Base-by-base conservation (phyloP, 2,888 invertebrate genomes). In the Omphaloscelis lunosa region DNA sequence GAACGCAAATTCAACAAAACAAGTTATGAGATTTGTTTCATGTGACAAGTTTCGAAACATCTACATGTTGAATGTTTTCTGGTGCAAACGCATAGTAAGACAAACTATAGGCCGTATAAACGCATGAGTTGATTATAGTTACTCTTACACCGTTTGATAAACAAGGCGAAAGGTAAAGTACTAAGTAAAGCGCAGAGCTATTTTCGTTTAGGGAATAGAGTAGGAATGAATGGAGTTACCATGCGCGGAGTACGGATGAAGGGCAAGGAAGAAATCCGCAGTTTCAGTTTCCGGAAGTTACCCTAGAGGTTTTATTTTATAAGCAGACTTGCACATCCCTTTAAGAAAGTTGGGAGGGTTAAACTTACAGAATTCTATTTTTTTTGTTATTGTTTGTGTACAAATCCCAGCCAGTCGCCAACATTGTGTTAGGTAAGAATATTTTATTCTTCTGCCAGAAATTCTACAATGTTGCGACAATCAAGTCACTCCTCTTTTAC, bases 191-290 rank as follows among this genome's bases (percentile, higher is more conserved):
- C 48, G 27, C 71, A 51, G 5, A 63, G 88, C 91, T 93, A 93
- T 92, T 91, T 91, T 89, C 84, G 89, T 86, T 81, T 89, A 85
- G 85, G 85, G 86, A 89, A 68, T 12, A 34, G 75, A 68, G 29
- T 45, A 71, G 15, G 12, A 41, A 59, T 12, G 2, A 34, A 59
- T 70, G 58, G 41, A 84, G 34, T 23, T n/a, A 29, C 17, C 6
- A 58, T n/a, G 29, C 8, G 20, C n/a, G 12, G 23, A 6, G 12
- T 20, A n/a, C 23, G 39, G 12, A n/a, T 29, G 48, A 39, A 39
- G 1, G 0, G 20, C 2, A 15, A n/a, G 9, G 27, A n/a, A 39
- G 27, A 17, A 15, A 6, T 59, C 27, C 3, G 27, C 39, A 39
- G 23, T 34, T 34, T 3, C 15, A 8, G 45, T 15, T 45, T 45